Evolutionary conservation across 2,888 invertebrate genomes (phyloP).

Genomic region (Nipponacmea schrenckii): DNA sequence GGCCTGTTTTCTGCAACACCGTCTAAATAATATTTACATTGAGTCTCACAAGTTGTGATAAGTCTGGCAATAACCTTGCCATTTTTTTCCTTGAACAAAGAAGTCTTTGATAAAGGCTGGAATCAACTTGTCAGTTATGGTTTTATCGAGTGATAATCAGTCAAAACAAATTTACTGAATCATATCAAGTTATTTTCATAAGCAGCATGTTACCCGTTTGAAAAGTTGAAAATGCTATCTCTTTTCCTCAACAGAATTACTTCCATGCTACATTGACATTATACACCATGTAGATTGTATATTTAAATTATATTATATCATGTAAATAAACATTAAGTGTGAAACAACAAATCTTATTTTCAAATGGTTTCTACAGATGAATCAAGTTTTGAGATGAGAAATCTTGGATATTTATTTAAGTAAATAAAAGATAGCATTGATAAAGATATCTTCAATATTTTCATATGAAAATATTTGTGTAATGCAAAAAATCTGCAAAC

Average conservation of each 20-base stretch:
- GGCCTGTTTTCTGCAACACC: background rate
- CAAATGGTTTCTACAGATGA: too few relatives aligned
- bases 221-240: background rate
- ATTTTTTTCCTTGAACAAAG: background rate
- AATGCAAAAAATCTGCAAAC: too few relatives aligned
- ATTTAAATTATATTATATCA: too few relatives aligned
- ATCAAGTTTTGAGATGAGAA: too few relatives aligned
- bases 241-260: background rate
- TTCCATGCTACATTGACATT: background rate
- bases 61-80: background rate
- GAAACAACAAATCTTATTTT: too few relatives aligned
- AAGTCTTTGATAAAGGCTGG: background rate
- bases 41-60: constrained; percentile 2
- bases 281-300: background rate
- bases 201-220: background rate
- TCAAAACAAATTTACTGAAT: constrained; percentile 3
- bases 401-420: too few relatives aligned
- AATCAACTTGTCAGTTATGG: background rate
- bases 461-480: too few relatives aligned
- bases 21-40: constrained; percentile 7
- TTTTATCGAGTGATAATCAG: background rate
- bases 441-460: too few relatives aligned
- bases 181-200: constrained; percentile 8
- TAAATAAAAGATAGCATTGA: too few relatives aligned
- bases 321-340: too few relatives aligned